Evolutionary conservation across 2,113 vertebrate species (phyloP), one percentile per base, ranked within the genome.

Genomic region (Canis aureus): DNA sequence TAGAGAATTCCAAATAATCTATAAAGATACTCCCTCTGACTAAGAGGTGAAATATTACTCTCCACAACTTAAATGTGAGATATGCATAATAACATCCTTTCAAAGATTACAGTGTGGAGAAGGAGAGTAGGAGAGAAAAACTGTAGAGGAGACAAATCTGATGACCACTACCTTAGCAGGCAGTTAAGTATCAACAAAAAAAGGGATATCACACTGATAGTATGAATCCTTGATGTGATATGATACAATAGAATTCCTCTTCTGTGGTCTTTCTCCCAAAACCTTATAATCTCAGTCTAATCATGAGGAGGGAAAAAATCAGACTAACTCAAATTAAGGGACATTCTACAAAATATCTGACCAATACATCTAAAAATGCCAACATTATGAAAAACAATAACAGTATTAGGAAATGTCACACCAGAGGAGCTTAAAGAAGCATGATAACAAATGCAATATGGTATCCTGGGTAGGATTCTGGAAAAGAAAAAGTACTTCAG

Each of bases 101-200:
- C 49, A 82, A 76, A 88, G 57, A 81, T 29, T 13, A 79, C 43
- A 57, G 12, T 7, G 38, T 22, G 32, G 38, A 49, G 67, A 15
- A 15, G 4, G 7, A 16, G 4, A 13, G 25, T 2, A 9, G n/a
- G 7, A 1, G 32, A 15, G 12, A 73, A 19, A 35, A 43, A 29
- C 49, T 71, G n/a, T 53, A 62, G 29, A 35, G 19, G 23, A 35
- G 29, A 67, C 16, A n/a, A 80, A 29, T 17, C 8, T 69, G 59
- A 66, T 11, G 51, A 73, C 25, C 19, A 92, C 13, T 35, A 32
- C 0, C 32, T 74, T 64, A 11, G 51, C n/a, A 95, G 23, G 64
- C 22, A 3, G 55, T n/a, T 38, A 80, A 51, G 32, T 43, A 16
- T 85, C 11, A 60, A 69, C n/a, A 76, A 49, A 62, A 67, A 76